Evolutionary conservation across 2,113 vertebrate species (phyloP), one percentile per base, ranked within the genome.

Genomic region (Tachuris rubrigastra): DNA sequence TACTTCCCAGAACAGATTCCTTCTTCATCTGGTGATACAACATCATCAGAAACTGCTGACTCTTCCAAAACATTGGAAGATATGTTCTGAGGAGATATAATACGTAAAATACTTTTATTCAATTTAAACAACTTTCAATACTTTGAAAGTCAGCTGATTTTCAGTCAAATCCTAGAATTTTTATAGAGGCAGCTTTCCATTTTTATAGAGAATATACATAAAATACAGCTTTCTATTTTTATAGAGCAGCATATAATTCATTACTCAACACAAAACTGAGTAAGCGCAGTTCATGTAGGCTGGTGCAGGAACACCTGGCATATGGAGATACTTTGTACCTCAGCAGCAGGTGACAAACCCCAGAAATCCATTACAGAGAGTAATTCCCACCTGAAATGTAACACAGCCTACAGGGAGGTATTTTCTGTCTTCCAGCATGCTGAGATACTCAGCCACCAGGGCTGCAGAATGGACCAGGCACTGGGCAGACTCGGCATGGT

Each of bases 1-100:
- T 99, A 99, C 96, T 99, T 99, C 90, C 99, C 99, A 14, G 99
- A 99, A 94, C 99, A 99, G 96, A 99, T 99, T 42, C 99, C 99
- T 97, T 99, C 99, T 97, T 99, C 99, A 75, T 99, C 99, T 27
- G 99, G 99, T 58, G 99, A 99, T 60, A 99, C 99, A 73, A 99
- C 99, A 30, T 99, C 99, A 73, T 99, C 99, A 21, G 99, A 99
- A 76, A 99, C 99, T 4, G 99, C 99, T 33, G 99, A 99, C 92
- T 99, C 99, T 97, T 99, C 99, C 97, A 99, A 97, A 92, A 99
- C 99, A 75, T 99, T 99, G 68, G 99, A 99, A 46, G 99, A 99
- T 96, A 99, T 99, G 83, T 99, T 99, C 99, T 99, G 97, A 62
- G 75, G 87, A 89, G 62, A 92, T 6, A 87, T 0, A 80, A 88